phyloP scores from a whole-genome alignment of 2,797 vertebrate genomes.

The Meriones psammophilus region DNA sequence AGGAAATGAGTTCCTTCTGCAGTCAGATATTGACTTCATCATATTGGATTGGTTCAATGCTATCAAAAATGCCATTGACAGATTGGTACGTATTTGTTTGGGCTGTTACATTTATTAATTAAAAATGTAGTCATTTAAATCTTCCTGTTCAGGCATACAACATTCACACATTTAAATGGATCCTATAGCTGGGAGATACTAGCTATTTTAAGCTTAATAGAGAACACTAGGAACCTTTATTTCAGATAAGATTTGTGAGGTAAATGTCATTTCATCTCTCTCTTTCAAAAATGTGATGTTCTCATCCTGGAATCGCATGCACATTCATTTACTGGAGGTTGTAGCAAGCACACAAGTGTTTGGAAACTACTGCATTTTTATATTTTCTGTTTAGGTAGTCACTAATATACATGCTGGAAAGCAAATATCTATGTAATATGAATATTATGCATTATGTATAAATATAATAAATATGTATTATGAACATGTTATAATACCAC shows the following conservation, averaged over 20 bases:
- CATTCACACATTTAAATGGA: conserved; percentile 77
- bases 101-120: conserved; percentile 89
- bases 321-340: conserved; percentile 84
- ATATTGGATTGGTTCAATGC: conserved; percentile 94
- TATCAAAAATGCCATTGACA: conserved; percentile 93
- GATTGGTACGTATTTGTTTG: conserved; percentile 93
- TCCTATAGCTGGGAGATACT: conserved; percentile 80
- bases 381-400: conserved; percentile 86
- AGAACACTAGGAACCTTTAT: conserved; percentile 80
- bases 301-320: conserved; percentile 84
- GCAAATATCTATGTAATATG: too few species aligned
- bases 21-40: conserved; percentile 92
- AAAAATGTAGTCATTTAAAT: conserved; percentile 87
- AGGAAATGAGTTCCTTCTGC: conserved; percentile 96
- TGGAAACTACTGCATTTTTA: conserved; percentile 88
- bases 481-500: conserved; percentile 83
- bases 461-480: conserved; percentile 74
- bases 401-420: conserved; percentile 78
- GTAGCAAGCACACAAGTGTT: conserved; percentile 86
- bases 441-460: too few species aligned
- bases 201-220: conserved; percentile 82
- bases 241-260: conserved; percentile 82
- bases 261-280: conserved; percentile 85
- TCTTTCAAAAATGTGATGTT: conserved; percentile 79
- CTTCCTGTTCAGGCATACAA: conserved; percentile 80